Evolutionary conservation across 2,888 invertebrate genomes (phyloP).

Genomic region (Stenodema calcarata): DNA sequence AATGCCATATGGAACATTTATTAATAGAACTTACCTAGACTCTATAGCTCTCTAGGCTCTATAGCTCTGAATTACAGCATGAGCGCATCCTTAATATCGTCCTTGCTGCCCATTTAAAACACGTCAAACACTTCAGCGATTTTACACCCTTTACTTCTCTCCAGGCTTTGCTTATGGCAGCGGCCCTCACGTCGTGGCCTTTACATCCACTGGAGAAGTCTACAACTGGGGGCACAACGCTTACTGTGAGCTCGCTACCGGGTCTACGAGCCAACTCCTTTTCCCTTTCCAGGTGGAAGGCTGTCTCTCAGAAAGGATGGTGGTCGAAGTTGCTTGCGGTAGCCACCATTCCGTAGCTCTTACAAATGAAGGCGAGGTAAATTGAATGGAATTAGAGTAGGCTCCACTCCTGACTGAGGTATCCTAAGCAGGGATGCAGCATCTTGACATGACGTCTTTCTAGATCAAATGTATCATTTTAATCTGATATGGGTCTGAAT

Average conservation of each 20-base stretch:
- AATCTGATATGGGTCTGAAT: no score
- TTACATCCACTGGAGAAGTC: slow-evolving; percentile 66
- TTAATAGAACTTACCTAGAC: no score
- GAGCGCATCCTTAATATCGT: no score
- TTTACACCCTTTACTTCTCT: background rate
- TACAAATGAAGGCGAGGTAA: slow-evolving; percentile 67
- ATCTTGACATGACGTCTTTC: no score
- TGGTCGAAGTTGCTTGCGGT: slow-evolving; percentile 67
- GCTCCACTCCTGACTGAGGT: no score
- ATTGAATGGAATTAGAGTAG: background rate
- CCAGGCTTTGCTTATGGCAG: slow-evolving; percentile 66
- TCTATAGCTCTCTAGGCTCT: no score
- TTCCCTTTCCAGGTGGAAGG: slow-evolving; percentile 64
- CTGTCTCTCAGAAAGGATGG: slow-evolving; percentile 63
- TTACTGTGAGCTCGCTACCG: slow-evolving; percentile 68
- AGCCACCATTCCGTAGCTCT: slow-evolving; percentile 68
- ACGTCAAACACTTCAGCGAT: no score
- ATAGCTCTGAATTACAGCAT: no score
- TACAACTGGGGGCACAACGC: slow-evolving; percentile 70
- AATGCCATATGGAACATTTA: no score
- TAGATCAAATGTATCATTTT: no score
- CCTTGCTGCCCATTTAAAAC: no score
- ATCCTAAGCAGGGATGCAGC: no score
- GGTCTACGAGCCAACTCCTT: slow-evolving; percentile 65
- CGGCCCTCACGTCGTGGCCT: slow-evolving; percentile 69